These are phyloP conservation scores for Stenopsyche tienmushanensis DNA, from an alignment of 1,140 invertebrate genomes.

Conservation along the genomic window DNA sequence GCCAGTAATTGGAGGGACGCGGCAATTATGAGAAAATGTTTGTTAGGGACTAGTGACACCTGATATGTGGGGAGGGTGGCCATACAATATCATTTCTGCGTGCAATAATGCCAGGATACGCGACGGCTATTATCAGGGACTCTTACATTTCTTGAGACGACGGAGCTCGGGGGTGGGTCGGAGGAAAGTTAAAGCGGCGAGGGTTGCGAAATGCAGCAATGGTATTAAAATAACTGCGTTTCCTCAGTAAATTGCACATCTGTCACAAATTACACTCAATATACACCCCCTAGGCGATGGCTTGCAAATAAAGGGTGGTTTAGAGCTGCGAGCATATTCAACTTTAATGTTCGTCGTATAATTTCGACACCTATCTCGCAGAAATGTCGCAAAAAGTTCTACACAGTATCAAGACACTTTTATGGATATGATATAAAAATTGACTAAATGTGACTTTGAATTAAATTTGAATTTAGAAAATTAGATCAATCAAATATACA, in stretches of 20 bases:
- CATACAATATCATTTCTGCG: conserved; percentile 9
- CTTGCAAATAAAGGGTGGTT: not conserved
- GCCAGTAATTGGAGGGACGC: conserved; percentile 29
- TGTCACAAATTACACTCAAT: conserved; percentile 24
- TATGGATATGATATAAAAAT: too few species aligned
- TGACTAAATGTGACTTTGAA: too few species aligned
- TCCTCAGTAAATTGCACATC: conserved; percentile 16
- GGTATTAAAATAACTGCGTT: conserved; percentile 24
- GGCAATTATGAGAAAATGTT: conserved; percentile 38
- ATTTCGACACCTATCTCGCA: too few species aligned
- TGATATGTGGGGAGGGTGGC: conserved; percentile 12
- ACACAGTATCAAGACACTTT: too few species aligned
- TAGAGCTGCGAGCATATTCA: not conserved
- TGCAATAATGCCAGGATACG: too few species aligned
- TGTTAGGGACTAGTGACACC: conserved; percentile 25
- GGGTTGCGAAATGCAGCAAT: conserved; percentile 6
- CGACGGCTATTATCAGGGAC: too few species aligned
- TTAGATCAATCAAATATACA: too few species aligned
- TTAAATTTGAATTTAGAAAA: too few species aligned
- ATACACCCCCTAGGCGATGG: not conserved
- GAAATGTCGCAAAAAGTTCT: too few species aligned
- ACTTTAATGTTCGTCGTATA: not conserved
- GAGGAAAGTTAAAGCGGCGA: too few species aligned
- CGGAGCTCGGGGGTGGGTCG: too few species aligned
- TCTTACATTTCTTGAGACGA: too few species aligned